Conservation (phyloP, 2,113 vertebrate genomes). For the Tamias sibiricus region DNA sequence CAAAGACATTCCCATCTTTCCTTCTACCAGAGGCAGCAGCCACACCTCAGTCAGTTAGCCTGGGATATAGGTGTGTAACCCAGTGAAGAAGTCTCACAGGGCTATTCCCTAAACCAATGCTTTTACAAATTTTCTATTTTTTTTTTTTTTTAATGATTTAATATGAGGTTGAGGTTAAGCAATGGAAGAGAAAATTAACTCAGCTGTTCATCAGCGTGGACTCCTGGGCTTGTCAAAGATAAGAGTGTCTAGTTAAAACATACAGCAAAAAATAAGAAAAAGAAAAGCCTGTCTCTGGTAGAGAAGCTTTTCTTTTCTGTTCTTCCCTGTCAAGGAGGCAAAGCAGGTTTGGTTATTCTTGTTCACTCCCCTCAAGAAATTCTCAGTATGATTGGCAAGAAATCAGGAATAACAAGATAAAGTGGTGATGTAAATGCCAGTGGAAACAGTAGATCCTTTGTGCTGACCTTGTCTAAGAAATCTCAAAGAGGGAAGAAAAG, state of each 20-base stretch:
- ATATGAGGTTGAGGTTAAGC: conserved; percentile 60
- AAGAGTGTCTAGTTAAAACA: conserved; percentile 69
- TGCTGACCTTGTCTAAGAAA: conserved; percentile 82
- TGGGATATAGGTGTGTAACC: not conserved
- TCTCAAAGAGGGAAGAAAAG: conserved; percentile 80
- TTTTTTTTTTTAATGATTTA: too few relatives aligned
- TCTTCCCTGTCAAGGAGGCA: conserved; percentile 80
- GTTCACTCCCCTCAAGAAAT: conserved; percentile 81
- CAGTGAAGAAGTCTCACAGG: not conserved
- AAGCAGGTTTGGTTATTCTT: conserved; percentile 79
- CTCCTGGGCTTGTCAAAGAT: conserved; percentile 61
- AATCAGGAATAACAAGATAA: conserved; percentile 87
- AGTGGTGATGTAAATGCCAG: conserved; percentile 82
- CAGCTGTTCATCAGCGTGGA: conserved; percentile 64
- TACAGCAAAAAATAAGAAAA: conserved; percentile 53
- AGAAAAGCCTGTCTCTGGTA: conserved; percentile 43
- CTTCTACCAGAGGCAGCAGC: not conserved
- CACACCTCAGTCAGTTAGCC: not conserved
- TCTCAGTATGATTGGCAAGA: conserved; percentile 87
- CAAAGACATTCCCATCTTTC: not conserved
- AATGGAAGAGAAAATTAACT: conserved; percentile 72
- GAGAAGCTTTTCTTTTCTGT: conserved; percentile 60
- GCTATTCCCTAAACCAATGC: not conserved
- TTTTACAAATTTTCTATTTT: conserved; percentile 35
- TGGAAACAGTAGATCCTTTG: conserved; percentile 86